phyloP scores from a whole-genome alignment of 2,888 invertebrate species.

The Hoplodrina blanda region DNA sequence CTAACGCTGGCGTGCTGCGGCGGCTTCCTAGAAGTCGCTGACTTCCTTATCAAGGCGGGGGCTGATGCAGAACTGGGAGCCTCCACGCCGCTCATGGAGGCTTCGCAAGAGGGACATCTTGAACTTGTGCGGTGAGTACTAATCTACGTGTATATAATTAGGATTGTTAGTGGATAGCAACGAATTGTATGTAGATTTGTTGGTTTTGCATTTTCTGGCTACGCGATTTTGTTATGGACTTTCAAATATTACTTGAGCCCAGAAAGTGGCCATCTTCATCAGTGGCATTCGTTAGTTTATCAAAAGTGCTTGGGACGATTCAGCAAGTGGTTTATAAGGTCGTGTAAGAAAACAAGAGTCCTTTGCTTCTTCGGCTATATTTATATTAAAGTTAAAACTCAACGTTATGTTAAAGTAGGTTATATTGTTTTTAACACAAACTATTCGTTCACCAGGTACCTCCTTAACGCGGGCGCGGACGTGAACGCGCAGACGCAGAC shows the following conservation, averaged over 20 bases:
- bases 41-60: conserved; percentile 98
- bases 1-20: conserved; percentile 98
- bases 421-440: too few relatives aligned
- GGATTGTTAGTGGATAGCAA: neutral
- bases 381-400: too few relatives aligned
- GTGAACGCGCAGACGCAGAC: conserved; percentile 98
- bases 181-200: neutral
- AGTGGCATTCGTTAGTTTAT: too few relatives aligned
- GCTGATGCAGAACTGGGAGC: conserved; percentile 98
- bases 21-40: conserved; percentile 97
- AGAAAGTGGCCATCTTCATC: too few relatives aligned
- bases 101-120: conserved; percentile 99
- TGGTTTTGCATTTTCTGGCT: neutral
- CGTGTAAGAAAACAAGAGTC: neutral
- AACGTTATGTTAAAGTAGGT: too few relatives aligned
- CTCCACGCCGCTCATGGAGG: conserved; percentile 99
- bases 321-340: too few relatives aligned
- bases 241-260: too few relatives aligned
- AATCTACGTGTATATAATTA: neutral
- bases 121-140: conserved; percentile 94
- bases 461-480: conserved; percentile 96
- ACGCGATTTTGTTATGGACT: too few relatives aligned
- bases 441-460: conserved; percentile 86
- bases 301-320: too few relatives aligned
- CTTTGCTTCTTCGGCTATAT: neutral